These are phyloP conservation scores for Leuctra nigra DNA, from an alignment of 2,888 invertebrate genomes.

Conservation along the genomic window DNA sequence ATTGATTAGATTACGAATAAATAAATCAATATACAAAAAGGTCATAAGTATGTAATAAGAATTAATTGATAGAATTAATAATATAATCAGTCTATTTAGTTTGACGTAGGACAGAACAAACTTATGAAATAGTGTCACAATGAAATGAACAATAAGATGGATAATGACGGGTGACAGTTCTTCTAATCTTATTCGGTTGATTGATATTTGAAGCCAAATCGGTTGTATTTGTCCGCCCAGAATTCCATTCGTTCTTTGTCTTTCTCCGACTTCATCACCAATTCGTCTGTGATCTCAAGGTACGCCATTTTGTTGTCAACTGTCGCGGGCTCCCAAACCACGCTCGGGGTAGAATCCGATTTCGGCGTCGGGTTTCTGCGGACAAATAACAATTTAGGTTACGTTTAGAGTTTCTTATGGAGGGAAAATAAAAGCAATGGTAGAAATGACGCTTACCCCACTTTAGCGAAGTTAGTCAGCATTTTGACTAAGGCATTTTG, in stretches of 20 bases:
- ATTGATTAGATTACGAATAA: no score
- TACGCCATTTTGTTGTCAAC: slow-evolving; percentile 5
- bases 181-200: no score
- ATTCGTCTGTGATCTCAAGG: background rate
- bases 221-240: slow-evolving; percentile 3
- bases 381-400: background rate
- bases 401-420: no score
- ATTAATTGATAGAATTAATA: no score
- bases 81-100: no score
- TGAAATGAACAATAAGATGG: no score
- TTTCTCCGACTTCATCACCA: background rate
- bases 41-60: no score
- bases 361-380: slow-evolving; percentile 10
- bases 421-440: no score
- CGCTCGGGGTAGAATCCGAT: background rate
- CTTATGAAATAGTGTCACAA: no score
- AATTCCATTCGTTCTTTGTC: slow-evolving; percentile 5
- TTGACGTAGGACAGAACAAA: no score
- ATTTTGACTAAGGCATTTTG: background rate
- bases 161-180: no score
- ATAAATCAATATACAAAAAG: no score
- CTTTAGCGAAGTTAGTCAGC: slow-evolving; percentile 11
- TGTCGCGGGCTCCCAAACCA: slow-evolving; percentile 8
- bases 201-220: slow-evolving; percentile 1
- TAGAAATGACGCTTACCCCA: background rate